Evolutionary conservation across 2,888 invertebrate genomes (phyloP), one percentile per base, ranked within the genome.

Genomic region (Morpho deidamia): DNA sequence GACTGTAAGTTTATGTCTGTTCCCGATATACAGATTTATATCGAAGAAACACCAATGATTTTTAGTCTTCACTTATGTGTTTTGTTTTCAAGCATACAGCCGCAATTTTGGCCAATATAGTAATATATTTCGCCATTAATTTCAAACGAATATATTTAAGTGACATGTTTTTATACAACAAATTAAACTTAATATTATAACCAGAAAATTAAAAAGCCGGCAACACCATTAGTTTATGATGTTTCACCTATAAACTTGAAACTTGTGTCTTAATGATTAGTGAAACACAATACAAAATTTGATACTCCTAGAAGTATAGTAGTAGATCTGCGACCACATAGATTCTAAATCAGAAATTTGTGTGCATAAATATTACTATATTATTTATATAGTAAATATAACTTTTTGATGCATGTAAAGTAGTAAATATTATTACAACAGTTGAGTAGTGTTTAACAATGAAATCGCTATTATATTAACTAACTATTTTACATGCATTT

Each of bases 1-100:
- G 75, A 80, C 81, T 78, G 72, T 84, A 84, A 87, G 81, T 78
- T 81, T 75, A 81, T 79, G 76, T 82, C 82, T 79, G 83, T 85
- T 83, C 79, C 81, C 77, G 80, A 78, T 78, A 77, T 78, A 77
- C 79, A 79, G 77, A 40, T 46, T 77, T 75, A 72, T 79, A 76
- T 78, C 74, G 78, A 83, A 80, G 75, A 81, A 83, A 86, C 87
- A 87, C 85, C 85, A 47, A 71, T 76, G 69, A 72, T 76, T 70
- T 72, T 63, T 64, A 70, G 50, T 63, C 66, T 62, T 70, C 69
- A 72, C 66, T 71, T 71, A 71, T 69, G 68, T 66, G 72, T 74
- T 72, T 72, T 74, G 71, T 73, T 71, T 78, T 70, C 45, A 48
- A 51, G 42, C 47, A 48, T 51, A 51, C 40, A 74, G 81, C 84